Evolutionary conservation across 2,888 invertebrate species (phyloP).

Genomic region (Helobdella robusta): DNA sequence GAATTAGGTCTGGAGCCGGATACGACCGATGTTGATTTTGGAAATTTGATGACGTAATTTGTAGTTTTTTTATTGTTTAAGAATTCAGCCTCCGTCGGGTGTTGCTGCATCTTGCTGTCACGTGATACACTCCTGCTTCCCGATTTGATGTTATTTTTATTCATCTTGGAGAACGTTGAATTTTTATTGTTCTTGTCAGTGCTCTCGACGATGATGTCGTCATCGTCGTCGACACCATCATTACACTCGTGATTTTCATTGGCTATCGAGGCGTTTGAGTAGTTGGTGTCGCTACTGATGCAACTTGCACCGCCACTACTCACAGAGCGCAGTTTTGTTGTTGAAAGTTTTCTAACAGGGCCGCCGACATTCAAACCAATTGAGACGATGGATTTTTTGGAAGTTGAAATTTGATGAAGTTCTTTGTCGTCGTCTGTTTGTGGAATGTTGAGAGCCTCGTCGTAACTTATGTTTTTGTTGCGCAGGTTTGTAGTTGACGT

Average conservation of each 20-base stretch:
- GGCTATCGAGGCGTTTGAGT: background rate
- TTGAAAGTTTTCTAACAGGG: background rate
- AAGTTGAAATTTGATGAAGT: background rate
- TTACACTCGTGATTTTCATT: too few species aligned
- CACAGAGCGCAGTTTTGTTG: background rate
- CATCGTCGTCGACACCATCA: conserved; percentile 2
- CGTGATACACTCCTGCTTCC: background rate
- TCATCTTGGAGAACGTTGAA: too few species aligned
- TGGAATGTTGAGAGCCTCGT: conserved; percentile 13
- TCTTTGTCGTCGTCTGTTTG: conserved; percentile 18
- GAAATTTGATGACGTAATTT: too few species aligned
- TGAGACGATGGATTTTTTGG: too few species aligned
- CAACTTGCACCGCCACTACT: background rate
- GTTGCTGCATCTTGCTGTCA: background rate
- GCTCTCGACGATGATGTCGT: background rate
- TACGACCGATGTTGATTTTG: background rate
- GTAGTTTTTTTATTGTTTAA: too few species aligned
- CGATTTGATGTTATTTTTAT: too few species aligned
- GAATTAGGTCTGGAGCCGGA: background rate
- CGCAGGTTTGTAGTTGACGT: too few species aligned
- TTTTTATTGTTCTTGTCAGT: background rate
- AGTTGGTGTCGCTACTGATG: too few species aligned
- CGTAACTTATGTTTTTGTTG: conserved; percentile 15
- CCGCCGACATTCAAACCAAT: too few species aligned
- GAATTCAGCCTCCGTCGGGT: too few species aligned